A percentile compares a stretch with the other conserved stretches of the same genome.
Evolutionary conservation across 2,888 invertebrate species (phyloP).

Genomic region (Caenorhabditis uteleia): DNA sequence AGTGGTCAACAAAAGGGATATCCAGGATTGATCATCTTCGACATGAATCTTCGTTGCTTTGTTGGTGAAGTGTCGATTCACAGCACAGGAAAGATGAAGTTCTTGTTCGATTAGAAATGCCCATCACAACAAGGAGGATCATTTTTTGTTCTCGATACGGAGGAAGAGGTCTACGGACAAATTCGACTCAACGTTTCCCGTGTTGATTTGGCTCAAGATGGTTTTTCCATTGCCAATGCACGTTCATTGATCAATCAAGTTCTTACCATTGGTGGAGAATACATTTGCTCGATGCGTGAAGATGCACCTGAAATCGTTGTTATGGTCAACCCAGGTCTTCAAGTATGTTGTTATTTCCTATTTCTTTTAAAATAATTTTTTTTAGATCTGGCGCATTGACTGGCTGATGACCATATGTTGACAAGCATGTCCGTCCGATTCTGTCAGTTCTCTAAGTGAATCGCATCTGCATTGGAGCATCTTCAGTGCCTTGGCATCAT

Average conservation of each 20-base stretch:
- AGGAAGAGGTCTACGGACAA: slow-evolving; percentile 43
- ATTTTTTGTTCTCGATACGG: slow-evolving; percentile 59
- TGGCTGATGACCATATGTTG: too few species aligned
- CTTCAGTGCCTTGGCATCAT: slow-evolving; percentile 35
- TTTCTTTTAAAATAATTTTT: slow-evolving; percentile 9
- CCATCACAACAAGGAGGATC: slow-evolving; percentile 60
- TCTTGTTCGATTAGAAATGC: slow-evolving; percentile 61
- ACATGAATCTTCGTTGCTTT: slow-evolving; percentile 61
- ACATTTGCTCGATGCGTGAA: slow-evolving; percentile 65
- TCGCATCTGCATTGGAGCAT: slow-evolving; percentile 35
- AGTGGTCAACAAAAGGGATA: slow-evolving; percentile 64
- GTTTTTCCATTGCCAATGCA: slow-evolving; percentile 56
- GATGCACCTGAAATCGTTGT: slow-evolving; percentile 67
- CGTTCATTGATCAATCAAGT: slow-evolving; percentile 55
- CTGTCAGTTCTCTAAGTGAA: slow-evolving; percentile 39
- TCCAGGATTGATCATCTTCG: slow-evolving; percentile 65
- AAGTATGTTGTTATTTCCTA: slow-evolving; percentile 29
- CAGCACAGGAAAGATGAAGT: slow-evolving; percentile 62
- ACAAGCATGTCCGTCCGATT: slow-evolving; percentile 17
- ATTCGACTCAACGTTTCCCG: slow-evolving; percentile 59
- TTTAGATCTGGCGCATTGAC: slow-evolving; percentile 51
- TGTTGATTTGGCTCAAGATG: slow-evolving; percentile 59
- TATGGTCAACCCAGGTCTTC: slow-evolving; percentile 62
- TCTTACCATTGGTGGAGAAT: slow-evolving; percentile 56
- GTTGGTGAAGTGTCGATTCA: slow-evolving; percentile 57